These are phyloP conservation scores for Hyles euphorbiae DNA, from an alignment of 1,140 invertebrate species.

Conservation along the genomic window DNA sequence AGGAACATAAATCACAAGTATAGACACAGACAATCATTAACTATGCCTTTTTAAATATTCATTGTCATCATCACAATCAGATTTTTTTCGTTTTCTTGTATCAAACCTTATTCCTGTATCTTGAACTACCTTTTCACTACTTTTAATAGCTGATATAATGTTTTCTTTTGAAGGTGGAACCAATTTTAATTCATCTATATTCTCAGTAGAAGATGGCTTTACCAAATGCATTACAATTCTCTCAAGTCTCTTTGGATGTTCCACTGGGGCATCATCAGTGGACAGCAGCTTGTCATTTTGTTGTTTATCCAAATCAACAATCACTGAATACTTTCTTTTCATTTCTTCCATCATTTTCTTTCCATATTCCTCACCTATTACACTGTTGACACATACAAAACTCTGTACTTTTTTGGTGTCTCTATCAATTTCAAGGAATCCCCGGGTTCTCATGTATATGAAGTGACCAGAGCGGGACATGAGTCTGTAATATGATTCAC, in stretches of 20 bases:
- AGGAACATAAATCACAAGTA: constrained; percentile 30
- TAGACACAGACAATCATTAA: constrained; percentile 22
- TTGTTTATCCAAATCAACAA: constrained; percentile 74
- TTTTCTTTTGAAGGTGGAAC: constrained; percentile 66
- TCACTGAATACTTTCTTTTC: constrained; percentile 84
- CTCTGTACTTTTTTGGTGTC: constrained; percentile 85
- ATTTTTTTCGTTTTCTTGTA: constrained; percentile 59
- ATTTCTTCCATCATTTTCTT: constrained; percentile 82
- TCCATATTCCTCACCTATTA: constrained; percentile 85
- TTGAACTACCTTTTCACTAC: constrained; percentile 63
- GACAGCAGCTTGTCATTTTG: constrained; percentile 35
- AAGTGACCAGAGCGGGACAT: constrained; percentile 86
- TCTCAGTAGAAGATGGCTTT: constrained; percentile 74
- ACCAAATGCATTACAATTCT: constrained; percentile 82
- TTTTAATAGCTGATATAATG: constrained; percentile 65
- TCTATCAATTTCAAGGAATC: constrained; percentile 87
- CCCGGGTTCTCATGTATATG: constrained; percentile 88
- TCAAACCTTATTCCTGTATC: constrained; percentile 63
- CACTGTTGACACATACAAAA: constrained; percentile 90
- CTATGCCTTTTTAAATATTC: constrained; percentile 57
- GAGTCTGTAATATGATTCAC: constrained; percentile 88
- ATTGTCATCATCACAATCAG: constrained; percentile 35
- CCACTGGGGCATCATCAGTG: constrained; percentile 74
- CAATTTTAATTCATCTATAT: constrained; percentile 44
- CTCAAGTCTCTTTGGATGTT: constrained; percentile 81